Conservation (phyloP, 2,797 vertebrate genomes). For the Danio kyathit region DNA sequence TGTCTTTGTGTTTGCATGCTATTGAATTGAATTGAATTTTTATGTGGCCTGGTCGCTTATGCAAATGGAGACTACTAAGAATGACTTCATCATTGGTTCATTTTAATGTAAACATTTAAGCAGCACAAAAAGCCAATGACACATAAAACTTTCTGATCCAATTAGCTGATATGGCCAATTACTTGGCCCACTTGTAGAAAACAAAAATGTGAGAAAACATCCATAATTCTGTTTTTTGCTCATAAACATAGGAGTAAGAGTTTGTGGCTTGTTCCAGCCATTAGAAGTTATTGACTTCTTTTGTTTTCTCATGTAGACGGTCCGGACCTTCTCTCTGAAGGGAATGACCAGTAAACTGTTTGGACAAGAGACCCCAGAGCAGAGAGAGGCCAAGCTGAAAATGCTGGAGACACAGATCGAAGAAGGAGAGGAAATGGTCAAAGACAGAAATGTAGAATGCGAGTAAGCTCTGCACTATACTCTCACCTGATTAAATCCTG, state of each 20-base stretch:
- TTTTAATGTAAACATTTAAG: slow-evolving; percentile 15
- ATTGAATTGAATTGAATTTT: neutral
- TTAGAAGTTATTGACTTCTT: neutral
- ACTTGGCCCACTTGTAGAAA: neutral
- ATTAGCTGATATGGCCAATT: slow-evolving; percentile 11
- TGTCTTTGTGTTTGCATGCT: neutral
- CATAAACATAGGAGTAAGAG: slow-evolving; percentile 20
- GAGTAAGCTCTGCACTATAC: slow-evolving; percentile 79
- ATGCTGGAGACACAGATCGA: slow-evolving; percentile 91
- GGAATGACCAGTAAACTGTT: slow-evolving; percentile 98
- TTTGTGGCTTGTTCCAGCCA: neutral
- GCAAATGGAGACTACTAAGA: neutral
- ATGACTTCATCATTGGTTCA: neutral
- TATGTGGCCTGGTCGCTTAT: neutral
- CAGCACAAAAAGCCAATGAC: neutral
- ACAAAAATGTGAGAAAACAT: neutral
- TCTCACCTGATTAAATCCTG: slow-evolving; percentile 7
- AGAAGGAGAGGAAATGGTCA: slow-evolving; percentile 89
- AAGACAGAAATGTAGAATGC: slow-evolving; percentile 88
- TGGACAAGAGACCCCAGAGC: slow-evolving; percentile 94
- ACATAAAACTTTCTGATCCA: neutral
- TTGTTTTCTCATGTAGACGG: slow-evolving; percentile 77
- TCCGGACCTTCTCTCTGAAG: slow-evolving; percentile 93
- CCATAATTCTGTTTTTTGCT: neutral
- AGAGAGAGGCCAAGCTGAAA: slow-evolving; percentile 90